Percentiles rank a stretch among this genome's conserved stretches.
These are phyloP conservation scores for Grammomys surdaster DNA, from an alignment of 2,113 vertebrate genomes.

Conservation along the genomic window DNA sequence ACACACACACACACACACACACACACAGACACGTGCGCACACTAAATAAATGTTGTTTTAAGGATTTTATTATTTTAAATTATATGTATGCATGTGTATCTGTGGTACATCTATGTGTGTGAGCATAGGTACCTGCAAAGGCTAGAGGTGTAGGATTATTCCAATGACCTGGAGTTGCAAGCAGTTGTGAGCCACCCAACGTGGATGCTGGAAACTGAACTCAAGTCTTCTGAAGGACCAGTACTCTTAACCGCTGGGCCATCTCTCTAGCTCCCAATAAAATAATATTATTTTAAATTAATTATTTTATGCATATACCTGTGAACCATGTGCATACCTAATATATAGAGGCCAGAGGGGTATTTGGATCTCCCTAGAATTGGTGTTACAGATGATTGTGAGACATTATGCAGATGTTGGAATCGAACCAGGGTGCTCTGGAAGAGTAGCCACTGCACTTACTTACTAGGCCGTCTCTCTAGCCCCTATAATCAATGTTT, in stretches of 20 bases:
- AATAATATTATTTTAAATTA: neutral
- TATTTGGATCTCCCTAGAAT: neutral
- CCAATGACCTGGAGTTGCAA: neutral
- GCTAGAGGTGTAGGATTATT: neutral
- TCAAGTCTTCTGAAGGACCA: neutral
- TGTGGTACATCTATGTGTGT: neutral
- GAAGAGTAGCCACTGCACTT: neutral
- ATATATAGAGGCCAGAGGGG: neutral
- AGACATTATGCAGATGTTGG: neutral
- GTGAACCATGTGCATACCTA: neutral
- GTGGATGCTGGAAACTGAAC: neutral
- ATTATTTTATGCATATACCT: neutral
- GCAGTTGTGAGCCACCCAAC: neutral
- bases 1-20: neutral
- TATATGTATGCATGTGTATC: neutral
- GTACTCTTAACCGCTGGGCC: neutral
- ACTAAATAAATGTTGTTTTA: neutral
- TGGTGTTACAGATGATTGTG: neutral
- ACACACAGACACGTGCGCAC: neutral
- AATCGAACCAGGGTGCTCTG: neutral
- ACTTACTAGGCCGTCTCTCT: neutral
- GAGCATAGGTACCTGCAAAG: neutral
- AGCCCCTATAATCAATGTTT: slow-evolving; percentile 13
- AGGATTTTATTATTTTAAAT: neutral
- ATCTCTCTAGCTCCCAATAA: neutral